A percentile compares a stretch with the other conserved stretches of the same genome.
Conservation (phyloP, 2,797 vertebrate species). For the Acridotheres tristis region DNA sequence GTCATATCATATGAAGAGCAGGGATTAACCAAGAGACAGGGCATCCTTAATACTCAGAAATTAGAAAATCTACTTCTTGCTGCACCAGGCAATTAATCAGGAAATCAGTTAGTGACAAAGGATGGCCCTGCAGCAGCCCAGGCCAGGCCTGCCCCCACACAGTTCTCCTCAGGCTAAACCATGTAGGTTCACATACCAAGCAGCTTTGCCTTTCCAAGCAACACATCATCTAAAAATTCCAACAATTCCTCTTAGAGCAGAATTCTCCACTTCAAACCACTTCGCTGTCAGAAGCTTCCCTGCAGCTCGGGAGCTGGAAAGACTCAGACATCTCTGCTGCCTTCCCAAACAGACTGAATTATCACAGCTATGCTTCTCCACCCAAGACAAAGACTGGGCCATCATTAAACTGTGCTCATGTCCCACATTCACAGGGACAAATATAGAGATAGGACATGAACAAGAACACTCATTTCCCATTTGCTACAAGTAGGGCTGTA, state of each 20-base stretch:
- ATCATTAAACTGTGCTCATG: neutral
- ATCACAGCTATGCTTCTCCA: neutral
- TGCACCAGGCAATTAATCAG: neutral
- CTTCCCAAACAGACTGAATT: neutral
- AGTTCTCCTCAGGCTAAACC: neutral
- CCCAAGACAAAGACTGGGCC: neutral
- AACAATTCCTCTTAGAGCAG: neutral
- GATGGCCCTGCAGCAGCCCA: neutral
- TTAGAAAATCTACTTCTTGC: neutral
- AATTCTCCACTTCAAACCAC: neutral
- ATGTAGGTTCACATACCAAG: neutral
- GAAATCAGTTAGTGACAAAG: neutral
- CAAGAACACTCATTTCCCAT: conserved; percentile 40
- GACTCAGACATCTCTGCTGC: neutral
- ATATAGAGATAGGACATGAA: neutral
- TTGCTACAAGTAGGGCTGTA: conserved; percentile 39
- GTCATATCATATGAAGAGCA: neutral
- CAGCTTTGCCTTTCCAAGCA: neutral
- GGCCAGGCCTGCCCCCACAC: neutral
- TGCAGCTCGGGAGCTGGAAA: neutral
- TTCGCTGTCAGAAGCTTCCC: neutral
- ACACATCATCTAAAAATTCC: conserved; percentile 3
- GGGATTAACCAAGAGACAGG: neutral
- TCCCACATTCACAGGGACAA: conserved; percentile 25
- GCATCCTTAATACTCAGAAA: neutral